Evolutionary conservation across 2,113 vertebrate genomes (phyloP).

Genomic region (Ciconia maguari): DNA sequence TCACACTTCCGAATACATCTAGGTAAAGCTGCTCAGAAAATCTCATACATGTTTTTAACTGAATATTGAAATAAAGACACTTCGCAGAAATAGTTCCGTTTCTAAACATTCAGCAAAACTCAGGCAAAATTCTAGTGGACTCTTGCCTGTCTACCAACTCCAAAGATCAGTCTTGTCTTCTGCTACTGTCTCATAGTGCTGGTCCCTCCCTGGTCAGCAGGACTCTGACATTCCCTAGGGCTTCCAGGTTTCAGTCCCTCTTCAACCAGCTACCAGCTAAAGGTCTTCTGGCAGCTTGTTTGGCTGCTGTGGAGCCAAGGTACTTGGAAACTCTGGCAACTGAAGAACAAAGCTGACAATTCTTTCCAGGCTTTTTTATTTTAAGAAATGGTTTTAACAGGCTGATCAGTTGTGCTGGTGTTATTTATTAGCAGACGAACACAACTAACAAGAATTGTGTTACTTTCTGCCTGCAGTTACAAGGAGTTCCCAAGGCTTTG

Average conservation of each 20-base stretch:
- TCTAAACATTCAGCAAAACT: not conserved
- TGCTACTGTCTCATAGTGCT: not conserved
- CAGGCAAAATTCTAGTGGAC: not conserved
- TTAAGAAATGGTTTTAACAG: not conserved
- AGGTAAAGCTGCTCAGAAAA: not conserved
- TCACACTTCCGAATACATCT: not conserved
- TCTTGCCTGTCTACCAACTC: not conserved
- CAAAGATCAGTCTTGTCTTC: not conserved
- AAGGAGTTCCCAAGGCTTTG: not conserved
- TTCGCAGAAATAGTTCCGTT: not conserved
- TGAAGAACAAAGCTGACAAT: not conserved
- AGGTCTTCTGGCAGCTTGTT: not conserved
- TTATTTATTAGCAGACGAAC: not conserved
- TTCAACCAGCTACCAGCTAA: not conserved
- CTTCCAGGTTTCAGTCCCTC: not conserved
- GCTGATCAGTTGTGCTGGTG: not conserved
- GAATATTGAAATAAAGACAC: not conserved
- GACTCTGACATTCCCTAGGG: not conserved
- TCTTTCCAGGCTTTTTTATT: not conserved
- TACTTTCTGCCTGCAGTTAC: not conserved
- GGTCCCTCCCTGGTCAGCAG: not conserved
- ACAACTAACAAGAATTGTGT: not conserved
- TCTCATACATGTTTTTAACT: not conserved
- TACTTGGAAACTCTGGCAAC: not conserved
- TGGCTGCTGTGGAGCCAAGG: not conserved